These are phyloP conservation scores for Enoplolaimus lenunculus DNA, from an alignment of 2,888 invertebrate species.

Conservation along the genomic window DNA sequence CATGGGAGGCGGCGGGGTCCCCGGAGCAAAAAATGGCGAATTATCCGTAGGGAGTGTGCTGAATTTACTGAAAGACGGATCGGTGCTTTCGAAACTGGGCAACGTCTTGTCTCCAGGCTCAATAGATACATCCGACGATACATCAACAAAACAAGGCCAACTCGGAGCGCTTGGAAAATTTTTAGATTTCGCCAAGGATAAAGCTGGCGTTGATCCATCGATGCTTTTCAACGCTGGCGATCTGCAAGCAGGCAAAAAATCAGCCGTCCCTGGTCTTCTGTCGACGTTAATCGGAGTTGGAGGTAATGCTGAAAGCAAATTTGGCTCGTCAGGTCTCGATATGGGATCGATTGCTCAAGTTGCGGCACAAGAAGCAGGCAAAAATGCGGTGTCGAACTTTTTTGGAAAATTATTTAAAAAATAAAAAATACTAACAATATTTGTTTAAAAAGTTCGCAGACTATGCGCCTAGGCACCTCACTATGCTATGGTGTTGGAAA, in stretches of 20 bases:
- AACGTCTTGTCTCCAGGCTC: neutral
- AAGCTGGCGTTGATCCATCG: neutral
- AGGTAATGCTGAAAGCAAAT: neutral
- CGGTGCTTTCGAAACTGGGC: neutral
- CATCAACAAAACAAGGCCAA: neutral
- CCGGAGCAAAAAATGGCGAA: conserved; percentile 9
- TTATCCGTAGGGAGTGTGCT: neutral
- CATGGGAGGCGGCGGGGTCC: neutral
- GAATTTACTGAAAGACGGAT: conserved; percentile 15
- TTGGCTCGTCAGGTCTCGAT: neutral
- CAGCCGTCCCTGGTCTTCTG: neutral
- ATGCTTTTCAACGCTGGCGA: neutral
- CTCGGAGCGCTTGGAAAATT: neutral
- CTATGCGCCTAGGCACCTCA: too few relatives aligned
- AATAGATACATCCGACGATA: neutral
- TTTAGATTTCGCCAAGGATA: neutral
- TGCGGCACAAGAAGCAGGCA: neutral
- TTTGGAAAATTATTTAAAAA: neutral
- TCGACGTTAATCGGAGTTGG: neutral
- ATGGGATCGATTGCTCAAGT: neutral
- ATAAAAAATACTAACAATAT: too few relatives aligned
- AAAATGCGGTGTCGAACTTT: neutral
- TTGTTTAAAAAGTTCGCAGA: too few relatives aligned
- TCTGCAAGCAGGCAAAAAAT: neutral
- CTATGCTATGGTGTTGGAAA: too few relatives aligned